Percentiles rank a stretch among this genome's conserved stretches.
Conservation (phyloP, 2,797 vertebrate species). For the Danio albolineatus region DNA sequence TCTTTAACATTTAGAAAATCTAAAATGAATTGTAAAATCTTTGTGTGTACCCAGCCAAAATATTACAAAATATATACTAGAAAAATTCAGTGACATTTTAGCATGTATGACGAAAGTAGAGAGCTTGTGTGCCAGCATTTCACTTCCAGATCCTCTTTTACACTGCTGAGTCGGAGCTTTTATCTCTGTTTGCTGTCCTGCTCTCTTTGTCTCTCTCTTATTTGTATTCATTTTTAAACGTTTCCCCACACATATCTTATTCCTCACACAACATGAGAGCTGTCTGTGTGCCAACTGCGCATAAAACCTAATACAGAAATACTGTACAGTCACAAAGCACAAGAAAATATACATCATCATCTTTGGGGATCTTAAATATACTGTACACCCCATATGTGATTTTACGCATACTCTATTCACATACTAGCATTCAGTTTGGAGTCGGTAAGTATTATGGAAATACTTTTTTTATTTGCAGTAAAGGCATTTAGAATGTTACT, state of each 20-base stretch:
- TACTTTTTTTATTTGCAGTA: neutral
- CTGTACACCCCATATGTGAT: neutral
- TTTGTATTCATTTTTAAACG: slow-evolving; percentile 34
- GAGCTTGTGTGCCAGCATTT: slow-evolving; percentile 57
- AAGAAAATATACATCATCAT: neutral
- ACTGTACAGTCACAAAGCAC: neutral
- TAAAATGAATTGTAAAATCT: too few relatives aligned
- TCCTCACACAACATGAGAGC: slow-evolving; percentile 12
- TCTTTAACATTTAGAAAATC: too few relatives aligned
- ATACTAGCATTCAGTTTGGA: too few relatives aligned
- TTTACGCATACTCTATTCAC: neutral
- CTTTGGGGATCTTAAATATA: neutral
- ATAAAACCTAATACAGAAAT: slow-evolving; percentile 43
- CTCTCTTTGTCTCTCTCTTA: slow-evolving; percentile 45
- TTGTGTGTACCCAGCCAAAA: too few relatives aligned
- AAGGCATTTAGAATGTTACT: neutral
- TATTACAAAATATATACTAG: neutral
- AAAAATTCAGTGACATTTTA: neutral
- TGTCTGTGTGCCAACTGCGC: slow-evolving; percentile 28
- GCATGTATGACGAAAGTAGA: neutral
- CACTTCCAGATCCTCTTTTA: slow-evolving; percentile 66
- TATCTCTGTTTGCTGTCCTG: slow-evolving; percentile 2
- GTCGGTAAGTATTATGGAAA: too few relatives aligned
- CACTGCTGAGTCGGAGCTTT: slow-evolving; percentile 12
- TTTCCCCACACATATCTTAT: neutral